These are phyloP conservation scores for Stichopus horrens DNA, from an alignment of 53 echinoderm and acorn worm species.

Conservation along the genomic window DNA sequence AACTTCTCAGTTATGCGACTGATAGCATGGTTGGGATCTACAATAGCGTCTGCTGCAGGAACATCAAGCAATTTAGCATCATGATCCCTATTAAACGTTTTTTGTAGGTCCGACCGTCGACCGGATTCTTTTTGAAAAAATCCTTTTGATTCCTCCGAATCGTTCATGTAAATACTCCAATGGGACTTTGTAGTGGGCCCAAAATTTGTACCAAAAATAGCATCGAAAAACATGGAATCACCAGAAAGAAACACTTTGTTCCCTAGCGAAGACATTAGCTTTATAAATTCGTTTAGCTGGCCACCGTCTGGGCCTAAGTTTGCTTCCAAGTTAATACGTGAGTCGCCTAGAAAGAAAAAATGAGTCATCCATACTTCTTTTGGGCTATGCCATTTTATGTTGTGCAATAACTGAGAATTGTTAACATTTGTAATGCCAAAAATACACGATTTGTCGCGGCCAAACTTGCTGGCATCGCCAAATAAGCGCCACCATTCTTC, in stretches of 20 bases:
- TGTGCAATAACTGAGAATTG: slow-evolving; percentile 40
- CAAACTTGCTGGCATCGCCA: no score
- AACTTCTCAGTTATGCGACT: slow-evolving; percentile 27
- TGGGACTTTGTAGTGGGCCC: background rate
- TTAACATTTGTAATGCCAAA: slow-evolving; percentile 43
- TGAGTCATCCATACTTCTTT: slow-evolving; percentile 57
- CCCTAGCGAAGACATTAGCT: slow-evolving; percentile 32
- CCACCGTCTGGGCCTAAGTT: slow-evolving; percentile 47
- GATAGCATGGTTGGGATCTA: slow-evolving; percentile 13
- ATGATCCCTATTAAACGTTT: slow-evolving; percentile 11
- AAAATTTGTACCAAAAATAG: slow-evolving; percentile 24
- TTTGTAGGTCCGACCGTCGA: background rate
- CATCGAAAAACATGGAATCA: slow-evolving; percentile 54
- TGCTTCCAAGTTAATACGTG: slow-evolving; percentile 47
- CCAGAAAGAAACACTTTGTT: slow-evolving; percentile 41
- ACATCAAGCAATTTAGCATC: slow-evolving; percentile 3
- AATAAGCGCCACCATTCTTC: no score
- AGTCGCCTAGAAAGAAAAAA: slow-evolving; percentile 46
- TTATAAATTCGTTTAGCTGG: slow-evolving; percentile 25
- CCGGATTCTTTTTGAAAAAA: background rate
- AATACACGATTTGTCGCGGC: background rate
- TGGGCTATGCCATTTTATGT: slow-evolving; percentile 48
- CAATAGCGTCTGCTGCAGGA: slow-evolving; percentile 28
- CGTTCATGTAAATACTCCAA: background rate
- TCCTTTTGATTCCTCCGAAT: background rate